Percentiles rank a stretch among this genome's conserved stretches.
phyloP scores from a whole-genome alignment of 2,113 vertebrate genomes.

The Salvelinus sp. region DNA sequence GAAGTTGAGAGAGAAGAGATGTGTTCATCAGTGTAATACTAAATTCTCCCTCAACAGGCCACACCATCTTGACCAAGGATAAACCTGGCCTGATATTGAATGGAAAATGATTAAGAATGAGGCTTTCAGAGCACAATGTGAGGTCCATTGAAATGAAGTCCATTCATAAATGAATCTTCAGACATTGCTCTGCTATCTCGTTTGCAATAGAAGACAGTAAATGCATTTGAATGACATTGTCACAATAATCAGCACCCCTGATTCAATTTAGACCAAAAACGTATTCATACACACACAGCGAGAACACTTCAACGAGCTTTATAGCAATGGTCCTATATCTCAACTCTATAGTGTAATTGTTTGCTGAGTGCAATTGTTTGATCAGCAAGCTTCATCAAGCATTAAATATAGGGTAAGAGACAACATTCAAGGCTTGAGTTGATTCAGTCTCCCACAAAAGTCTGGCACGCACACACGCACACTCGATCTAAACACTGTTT shows the following conservation, averaged over 20 bases:
- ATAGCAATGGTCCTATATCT: slow-evolving; percentile 6
- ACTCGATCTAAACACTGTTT: slow-evolving; percentile 13
- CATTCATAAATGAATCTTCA: not conserved
- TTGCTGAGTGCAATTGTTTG: slow-evolving; percentile 44
- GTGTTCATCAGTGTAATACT: slow-evolving; percentile 15
- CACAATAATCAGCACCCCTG: slow-evolving; percentile 17
- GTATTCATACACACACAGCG: not conserved
- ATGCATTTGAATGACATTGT: not conserved
- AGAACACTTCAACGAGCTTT: not conserved
- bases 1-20: too few relatives aligned
- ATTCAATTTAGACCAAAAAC: slow-evolving; percentile 31
- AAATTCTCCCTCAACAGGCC: slow-evolving; percentile 37
- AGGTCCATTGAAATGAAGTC: too few relatives aligned
- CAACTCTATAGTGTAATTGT: slow-evolving; percentile 41
- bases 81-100: not conserved
- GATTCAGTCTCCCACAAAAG: not conserved
- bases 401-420: slow-evolving; percentile 44
- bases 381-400: slow-evolving; percentile 54
- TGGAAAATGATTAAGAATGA: slow-evolving; percentile 1
- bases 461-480: slow-evolving; percentile 20
- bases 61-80: slow-evolving; percentile 21
- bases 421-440: not conserved
- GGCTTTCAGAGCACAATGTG: slow-evolving; percentile 8
- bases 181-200: not conserved
- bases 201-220: slow-evolving; percentile 12